Evolutionary conservation across 1,140 invertebrate species (phyloP).

Genomic region (Bursaphelenchus mucronatus): DNA sequence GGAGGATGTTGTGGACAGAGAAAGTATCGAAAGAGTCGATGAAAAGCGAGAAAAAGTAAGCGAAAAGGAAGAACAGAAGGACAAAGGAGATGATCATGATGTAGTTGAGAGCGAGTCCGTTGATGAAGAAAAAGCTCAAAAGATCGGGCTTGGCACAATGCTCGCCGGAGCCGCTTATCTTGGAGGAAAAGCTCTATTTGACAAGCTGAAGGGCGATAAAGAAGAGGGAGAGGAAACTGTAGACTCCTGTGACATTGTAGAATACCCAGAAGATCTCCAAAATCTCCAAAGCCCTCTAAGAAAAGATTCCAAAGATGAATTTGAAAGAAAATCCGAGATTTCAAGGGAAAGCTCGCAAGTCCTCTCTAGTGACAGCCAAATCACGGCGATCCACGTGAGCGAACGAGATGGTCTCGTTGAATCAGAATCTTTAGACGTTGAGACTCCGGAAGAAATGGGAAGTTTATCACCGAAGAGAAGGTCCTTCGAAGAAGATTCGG

Average conservation of each 20-base stretch:
- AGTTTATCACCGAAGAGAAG: no score
- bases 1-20: no score
- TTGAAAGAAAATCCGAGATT: no score
- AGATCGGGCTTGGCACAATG: conserved; percentile 15
- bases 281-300: background rate
- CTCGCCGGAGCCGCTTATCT: conserved; percentile 3
- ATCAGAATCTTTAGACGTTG: background rate
- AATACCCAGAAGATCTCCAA: background rate
- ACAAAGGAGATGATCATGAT: background rate
- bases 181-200: conserved; percentile 8
- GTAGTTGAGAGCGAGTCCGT: background rate
- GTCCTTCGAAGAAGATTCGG: no score
- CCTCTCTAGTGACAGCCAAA: background rate
- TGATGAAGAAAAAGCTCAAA: conserved; percentile 1
- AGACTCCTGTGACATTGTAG: background rate
- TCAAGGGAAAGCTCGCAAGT: no score
- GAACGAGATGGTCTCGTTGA: background rate
- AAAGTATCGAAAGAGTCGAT: no score
- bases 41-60: no score
- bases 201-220: background rate
- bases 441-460: no score
- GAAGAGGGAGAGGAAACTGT: background rate
- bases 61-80: no score
- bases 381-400: background rate
- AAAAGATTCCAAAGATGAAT: background rate